Evolutionary conservation across 1,140 invertebrate genomes (phyloP).

Genomic region (Cydia splendana): DNA sequence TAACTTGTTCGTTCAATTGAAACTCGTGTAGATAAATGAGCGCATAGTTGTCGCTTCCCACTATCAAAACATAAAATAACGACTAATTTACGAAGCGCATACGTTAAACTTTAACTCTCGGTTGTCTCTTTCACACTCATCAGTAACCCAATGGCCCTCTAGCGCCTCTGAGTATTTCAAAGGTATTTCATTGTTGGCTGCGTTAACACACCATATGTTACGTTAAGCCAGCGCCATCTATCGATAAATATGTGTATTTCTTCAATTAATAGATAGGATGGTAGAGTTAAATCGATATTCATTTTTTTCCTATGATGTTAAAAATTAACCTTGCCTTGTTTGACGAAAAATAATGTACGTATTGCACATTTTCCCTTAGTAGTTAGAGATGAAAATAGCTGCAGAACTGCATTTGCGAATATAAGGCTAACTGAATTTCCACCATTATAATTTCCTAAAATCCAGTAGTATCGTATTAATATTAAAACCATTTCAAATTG

Average conservation of each 20-base stretch:
- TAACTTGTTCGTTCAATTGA: conserved; percentile 28
- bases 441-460: no score
- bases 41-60: conserved; percentile 28
- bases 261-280: conserved; percentile 3
- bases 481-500: no score
- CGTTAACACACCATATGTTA: conserved; percentile 2
- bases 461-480: no score
- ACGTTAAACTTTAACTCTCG: neutral
- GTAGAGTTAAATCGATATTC: conserved; percentile 2
- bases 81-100: neutral
- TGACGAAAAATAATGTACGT: no score
- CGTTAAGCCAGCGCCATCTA: conserved; percentile 6
- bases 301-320: no score
- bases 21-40: conserved; percentile 29
- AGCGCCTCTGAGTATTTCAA: neutral
- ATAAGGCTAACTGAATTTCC: no score
- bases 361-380: no score
- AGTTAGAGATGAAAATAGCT: no score
- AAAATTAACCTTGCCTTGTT: no score
- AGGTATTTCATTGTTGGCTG: neutral
- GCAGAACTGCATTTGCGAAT: no score
- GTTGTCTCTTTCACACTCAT: conserved; percentile 15
- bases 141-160: neutral
- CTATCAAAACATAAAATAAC: conserved; percentile 16
- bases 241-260: conserved; percentile 2